Base-by-base conservation (phyloP, 2,797 vertebrate genomes). In the Rhabdophis nuchalis region DNA sequence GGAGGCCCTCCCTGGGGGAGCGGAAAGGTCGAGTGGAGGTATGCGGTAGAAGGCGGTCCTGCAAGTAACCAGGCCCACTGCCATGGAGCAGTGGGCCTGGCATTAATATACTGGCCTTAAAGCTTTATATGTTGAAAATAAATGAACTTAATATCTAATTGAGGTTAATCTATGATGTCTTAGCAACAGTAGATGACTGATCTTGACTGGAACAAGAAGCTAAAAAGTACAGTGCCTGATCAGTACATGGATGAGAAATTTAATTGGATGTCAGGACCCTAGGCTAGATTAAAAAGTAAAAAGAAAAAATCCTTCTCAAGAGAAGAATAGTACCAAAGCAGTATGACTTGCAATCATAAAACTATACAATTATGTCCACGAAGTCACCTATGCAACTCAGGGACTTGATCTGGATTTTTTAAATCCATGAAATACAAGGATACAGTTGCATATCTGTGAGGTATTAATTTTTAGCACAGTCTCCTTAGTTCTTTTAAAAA, bases 401-500 rank as follows among this genome's bases (percentile, higher is more conserved):
- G 29, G 29, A 64, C 61, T 64, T 89, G 32, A 72, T 29, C 32
- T 52, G 10, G 36, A 5, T 46, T 36, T 87, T 25, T 41, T 52
- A 77, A 25, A 64, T 57, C 82, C 27, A 50, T 90, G 52, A 46
- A 68, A 32, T 1, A 50, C 89, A 61, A 54, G 68, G n/a, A 50
- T 68, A 68, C 11, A 29, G 58, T 12, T 12, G 23, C 56, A 85
- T 41, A 53, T 57, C 53, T 41, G 29, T 88, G 20, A 25, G 77
- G 16, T 72, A 58, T 50, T 92, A 93, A 92, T 9, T 56, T 16
- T 56, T 56, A 7, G 72, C 16, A 58, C 12, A 92, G 60, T 77
- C 56, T 61, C 46, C 68, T 27, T 52, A 68, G 89, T 85, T 95
- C 87, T 52, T 86, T 60, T 86, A 87, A 72, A 94, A 94, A 94